Base-by-base conservation (phyloP, 2,113 vertebrate species). In the Columbina picui region DNA sequence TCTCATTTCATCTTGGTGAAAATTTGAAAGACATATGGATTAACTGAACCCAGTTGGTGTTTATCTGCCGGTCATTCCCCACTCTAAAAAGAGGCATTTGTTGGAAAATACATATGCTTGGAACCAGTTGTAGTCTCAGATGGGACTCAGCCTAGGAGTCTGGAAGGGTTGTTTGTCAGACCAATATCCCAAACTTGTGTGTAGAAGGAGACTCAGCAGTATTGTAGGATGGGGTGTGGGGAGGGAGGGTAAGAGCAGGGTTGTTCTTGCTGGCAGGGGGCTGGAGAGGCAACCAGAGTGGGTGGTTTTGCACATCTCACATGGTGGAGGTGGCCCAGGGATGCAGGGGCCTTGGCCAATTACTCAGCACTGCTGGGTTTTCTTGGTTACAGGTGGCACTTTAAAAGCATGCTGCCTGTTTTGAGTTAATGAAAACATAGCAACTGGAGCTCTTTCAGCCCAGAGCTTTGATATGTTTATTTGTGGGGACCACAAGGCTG, bases 401-500 rank as follows among this genome's bases (percentile, higher is more conserved):
- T 85, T 7, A 52, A 36, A 95, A 93, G 34, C 78, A 89, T 70
- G 14, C 56, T 79, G 64, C 32, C 34, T 59, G 9, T 56, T 65
- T 85, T 7, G 14, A 68, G 34, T 84, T 82, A 85, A 82, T 89
- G 88, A 77, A 91, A 93, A 87, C 60, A 75, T 92, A 26, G 22
- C 73, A 86, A 52, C 71, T 93, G 56, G n/a, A 94, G 29, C 19
- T 73, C 81, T 91, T 93, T 96, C 55, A 94, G n/a, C 19, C 9
- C 23, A 71, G 52, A 80, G 73, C 45, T 92, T 87, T 94, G 53
- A 89, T n/a, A 6, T 77, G 30, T 74, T 77, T 84, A 36, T 78
- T 76, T 87, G 69, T 68, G 26, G 9, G 19, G 12, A 88, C 38
- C 50, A 53, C 18, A 52, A 17, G 45, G 36, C 18, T 84, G 86